Evolutionary conservation across 1,140 invertebrate species (phyloP), one percentile per base, ranked within the genome.

Genomic region (Nilaparvata lugens): DNA sequence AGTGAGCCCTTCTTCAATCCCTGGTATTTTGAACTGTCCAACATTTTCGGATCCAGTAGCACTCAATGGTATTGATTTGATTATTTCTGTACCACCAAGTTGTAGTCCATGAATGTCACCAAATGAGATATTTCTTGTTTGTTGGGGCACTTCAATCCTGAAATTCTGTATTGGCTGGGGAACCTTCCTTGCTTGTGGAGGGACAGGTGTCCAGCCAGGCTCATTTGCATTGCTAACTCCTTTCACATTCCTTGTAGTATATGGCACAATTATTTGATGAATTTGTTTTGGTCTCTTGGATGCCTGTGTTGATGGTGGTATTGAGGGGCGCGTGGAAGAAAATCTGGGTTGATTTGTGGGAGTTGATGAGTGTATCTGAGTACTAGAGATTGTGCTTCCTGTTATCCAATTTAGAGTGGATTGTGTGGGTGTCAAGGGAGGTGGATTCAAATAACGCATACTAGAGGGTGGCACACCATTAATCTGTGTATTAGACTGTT

Each of bases 221-320:
- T 58, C 64, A 66, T 67, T 73, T 70, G 59, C 80, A 82, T 19
- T 78, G 79, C 55, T 79, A 74, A 21, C 16, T 35, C 31, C 31
- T 51, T 52, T 21, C 19, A 31, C 28, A 14, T 60, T 78, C 59
- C 83, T 82, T 11, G 78, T 80, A 1, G 83, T 86, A 64, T 89
- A 89, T 0, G 88, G 87, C 61, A 90, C 85, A 31, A 90, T 86
- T 58, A 89, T 85, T 73, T 89, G 87, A 13, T 66, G 62, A 19
- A 64, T 60, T 40, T 59, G 58, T 40, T 62, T 62, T 4, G 58
- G 31, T 56, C 60, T 62, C 21, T 62, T 64, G 6, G 58, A 7
- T 4, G 60, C 24, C 42, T 42, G 24, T 23, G 54, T 58, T 7
- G 61, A 48, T 23, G 21, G 7, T 23, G 21, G 7, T 19, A 48